phyloP scores from a whole-genome alignment of 2,113 vertebrate genomes.

The Amia ocellicauda region DNA sequence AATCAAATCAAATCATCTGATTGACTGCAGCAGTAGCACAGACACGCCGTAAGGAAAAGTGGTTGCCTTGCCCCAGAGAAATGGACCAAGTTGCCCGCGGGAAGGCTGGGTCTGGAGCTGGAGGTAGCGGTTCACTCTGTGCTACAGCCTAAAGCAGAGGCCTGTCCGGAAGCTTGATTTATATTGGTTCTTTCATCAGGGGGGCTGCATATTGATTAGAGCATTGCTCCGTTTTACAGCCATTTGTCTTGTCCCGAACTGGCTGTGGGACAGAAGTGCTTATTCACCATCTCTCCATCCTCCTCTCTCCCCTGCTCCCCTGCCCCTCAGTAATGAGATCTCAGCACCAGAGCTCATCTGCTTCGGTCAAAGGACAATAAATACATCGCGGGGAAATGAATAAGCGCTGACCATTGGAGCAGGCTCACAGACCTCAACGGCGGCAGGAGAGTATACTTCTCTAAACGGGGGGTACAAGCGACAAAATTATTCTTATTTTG shows the following conservation, averaged over 20 bases:
- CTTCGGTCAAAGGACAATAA: conserved; percentile 46
- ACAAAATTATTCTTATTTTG: too few species aligned
- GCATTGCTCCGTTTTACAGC: conserved; percentile 44
- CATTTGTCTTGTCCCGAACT: conserved; percentile 54
- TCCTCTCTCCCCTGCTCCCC: conserved; percentile 28
- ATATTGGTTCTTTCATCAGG: conserved; percentile 52
- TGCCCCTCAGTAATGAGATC: conserved; percentile 46
- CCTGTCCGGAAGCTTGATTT: conserved; percentile 42
- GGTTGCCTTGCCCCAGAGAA: too few species aligned
- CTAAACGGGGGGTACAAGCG: too few species aligned
- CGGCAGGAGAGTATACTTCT: too few species aligned
- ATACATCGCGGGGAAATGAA: conserved; percentile 32
- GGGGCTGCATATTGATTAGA: conserved; percentile 58
- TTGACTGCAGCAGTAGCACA: not conserved
- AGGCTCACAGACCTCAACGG: too few species aligned
- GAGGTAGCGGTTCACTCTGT: conserved; percentile 24
- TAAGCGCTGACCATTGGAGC: not conserved
- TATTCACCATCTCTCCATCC: conserved; percentile 46
- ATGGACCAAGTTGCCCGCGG: too few species aligned
- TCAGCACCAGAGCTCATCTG: conserved; percentile 43
- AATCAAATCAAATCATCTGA: not conserved
- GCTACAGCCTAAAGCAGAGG: conserved; percentile 26
- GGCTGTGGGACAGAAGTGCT: conserved; percentile 54
- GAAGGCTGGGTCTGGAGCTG: conserved; percentile 4
- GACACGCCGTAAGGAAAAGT: too few species aligned